A percentile compares a stretch with the other conserved stretches of the same genome.
These are phyloP conservation scores for Gibbula magus DNA, from an alignment of 2,888 invertebrate genomes.

Conservation along the genomic window DNA sequence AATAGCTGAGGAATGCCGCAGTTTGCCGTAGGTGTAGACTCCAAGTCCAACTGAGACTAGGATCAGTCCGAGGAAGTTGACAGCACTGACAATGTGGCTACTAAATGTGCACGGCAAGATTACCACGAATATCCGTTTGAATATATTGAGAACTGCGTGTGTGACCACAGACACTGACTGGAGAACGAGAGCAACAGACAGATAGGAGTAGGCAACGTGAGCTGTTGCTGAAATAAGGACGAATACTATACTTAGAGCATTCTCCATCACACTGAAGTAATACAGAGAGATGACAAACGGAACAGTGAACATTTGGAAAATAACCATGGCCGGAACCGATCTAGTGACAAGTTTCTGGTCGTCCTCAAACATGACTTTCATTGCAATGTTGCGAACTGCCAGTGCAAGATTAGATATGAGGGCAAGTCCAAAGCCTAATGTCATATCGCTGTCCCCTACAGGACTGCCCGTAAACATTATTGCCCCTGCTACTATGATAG, in stretches of 20 bases:
- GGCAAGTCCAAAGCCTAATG: slow-evolving; percentile 27
- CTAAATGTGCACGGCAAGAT: slow-evolving; percentile 43
- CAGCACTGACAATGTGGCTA: slow-evolving; percentile 23
- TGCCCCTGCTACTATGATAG: slow-evolving; percentile 35
- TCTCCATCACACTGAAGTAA: not conserved
- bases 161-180: slow-evolving; percentile 46
- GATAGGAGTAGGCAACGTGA: slow-evolving; percentile 50
- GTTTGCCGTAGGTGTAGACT: not conserved
- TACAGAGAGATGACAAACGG: not conserved
- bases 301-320: not conserved
- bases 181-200: slow-evolving; percentile 44
- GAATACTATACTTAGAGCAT: not conserved
- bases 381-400: slow-evolving; percentile 38
- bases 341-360: not conserved
- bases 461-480: slow-evolving; percentile 33
- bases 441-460: not conserved
- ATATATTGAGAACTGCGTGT: slow-evolving; percentile 49
- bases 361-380: slow-evolving; percentile 30
- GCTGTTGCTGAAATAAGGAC: slow-evolving; percentile 35
- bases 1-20: too few species aligned
- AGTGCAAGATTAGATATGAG: slow-evolving; percentile 38
- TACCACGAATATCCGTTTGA: slow-evolving; percentile 48
- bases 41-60: slow-evolving; percentile 24
- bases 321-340: not conserved
- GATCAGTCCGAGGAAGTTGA: slow-evolving; percentile 36